phyloP scores from a whole-genome alignment of 2,797 vertebrate species.

The Miopithecus talapoin region DNA sequence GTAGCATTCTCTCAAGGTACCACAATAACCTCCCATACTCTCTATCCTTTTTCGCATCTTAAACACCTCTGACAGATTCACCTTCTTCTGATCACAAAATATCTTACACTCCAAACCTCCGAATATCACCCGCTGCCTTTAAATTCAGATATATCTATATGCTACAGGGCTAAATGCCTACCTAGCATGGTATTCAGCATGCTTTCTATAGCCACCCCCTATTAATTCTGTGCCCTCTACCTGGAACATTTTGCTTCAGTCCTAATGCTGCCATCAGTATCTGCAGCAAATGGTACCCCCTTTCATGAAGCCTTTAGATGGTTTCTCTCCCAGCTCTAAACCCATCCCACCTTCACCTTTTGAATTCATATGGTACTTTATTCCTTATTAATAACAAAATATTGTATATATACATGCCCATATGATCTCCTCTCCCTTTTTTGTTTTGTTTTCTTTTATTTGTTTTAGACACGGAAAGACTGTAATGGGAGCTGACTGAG shows the following conservation, averaged over 20 bases:
- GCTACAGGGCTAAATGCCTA: background rate
- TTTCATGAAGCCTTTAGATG: background rate
- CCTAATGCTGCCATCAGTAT: background rate
- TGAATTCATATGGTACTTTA: background rate
- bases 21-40: accelerated
- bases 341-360: background rate
- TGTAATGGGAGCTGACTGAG: background rate
- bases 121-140: background rate
- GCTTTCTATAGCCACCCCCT: background rate
- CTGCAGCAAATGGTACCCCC: background rate
- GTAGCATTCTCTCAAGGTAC: accelerated
- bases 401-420: background rate
- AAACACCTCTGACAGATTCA: background rate
- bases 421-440: background rate
- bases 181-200: accelerated
- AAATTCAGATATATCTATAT: background rate
- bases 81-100: background rate
- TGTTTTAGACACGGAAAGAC: background rate
- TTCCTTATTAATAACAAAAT: background rate
- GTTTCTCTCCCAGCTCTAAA: background rate
- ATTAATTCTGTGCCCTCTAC: background rate
- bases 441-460: background rate
- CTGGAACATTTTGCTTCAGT: background rate
- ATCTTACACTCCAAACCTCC: background rate
- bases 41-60: background rate